These are phyloP conservation scores for Chlorops oryzae DNA, from an alignment of 1,140 invertebrate species.

Conservation along the genomic window DNA sequence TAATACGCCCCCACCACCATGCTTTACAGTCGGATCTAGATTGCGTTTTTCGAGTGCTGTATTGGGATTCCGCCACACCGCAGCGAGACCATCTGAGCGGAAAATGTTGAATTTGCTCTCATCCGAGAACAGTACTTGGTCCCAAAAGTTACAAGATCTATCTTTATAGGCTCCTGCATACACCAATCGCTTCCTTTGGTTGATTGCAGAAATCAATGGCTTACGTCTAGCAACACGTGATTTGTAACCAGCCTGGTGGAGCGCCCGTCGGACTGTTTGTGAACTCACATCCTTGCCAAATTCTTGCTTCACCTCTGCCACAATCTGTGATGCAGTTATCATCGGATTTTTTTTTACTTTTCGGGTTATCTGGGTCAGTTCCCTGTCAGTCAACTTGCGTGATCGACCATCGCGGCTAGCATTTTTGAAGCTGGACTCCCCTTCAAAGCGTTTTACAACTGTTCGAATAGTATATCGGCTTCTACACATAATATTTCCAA, in stretches of 20 bases:
- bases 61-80: neutral
- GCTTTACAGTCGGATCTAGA: conserved; percentile 11
- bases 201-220: conserved; percentile 1
- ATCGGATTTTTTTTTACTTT: conserved; percentile 1
- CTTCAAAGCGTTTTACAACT: conserved; percentile 1
- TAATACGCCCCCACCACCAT: conserved; percentile 23
- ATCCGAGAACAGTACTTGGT: too few relatives aligned
- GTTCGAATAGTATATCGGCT: neutral
- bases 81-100: neutral
- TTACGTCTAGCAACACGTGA: conserved; percentile 8
- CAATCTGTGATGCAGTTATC: neutral
- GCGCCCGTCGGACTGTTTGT: neutral
- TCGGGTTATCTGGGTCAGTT: neutral
- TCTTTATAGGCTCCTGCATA: neutral
- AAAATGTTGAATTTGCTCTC: too few relatives aligned
- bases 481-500: conserved; percentile 9
- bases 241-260: conserved; percentile 1
- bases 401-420: neutral
- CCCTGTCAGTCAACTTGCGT: neutral
- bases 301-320: neutral
- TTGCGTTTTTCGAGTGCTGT: neutral
- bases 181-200: conserved; percentile 2
- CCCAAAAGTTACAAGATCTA: conserved; percentile 1
- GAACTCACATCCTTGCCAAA: conserved; percentile 1
- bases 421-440: conserved; percentile 2